Percentiles rank a stretch among this genome's conserved stretches.
These are phyloP conservation scores for Lepidocyrtoides sp. DNA, from an alignment of 2,888 invertebrate species.

Conservation along the genomic window DNA sequence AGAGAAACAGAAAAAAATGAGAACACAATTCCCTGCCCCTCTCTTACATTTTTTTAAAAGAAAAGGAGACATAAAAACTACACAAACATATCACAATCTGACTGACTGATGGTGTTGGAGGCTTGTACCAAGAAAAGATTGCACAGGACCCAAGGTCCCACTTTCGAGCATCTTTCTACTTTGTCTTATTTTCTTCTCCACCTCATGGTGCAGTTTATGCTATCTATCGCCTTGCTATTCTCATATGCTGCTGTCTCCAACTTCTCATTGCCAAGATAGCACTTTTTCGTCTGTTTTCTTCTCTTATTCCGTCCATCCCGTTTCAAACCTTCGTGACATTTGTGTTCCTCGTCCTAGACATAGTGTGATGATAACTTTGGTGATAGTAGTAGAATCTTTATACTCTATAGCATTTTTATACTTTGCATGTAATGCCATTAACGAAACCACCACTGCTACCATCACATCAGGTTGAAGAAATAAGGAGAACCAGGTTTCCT, in stretches of 20 bases:
- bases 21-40: constrained; percentile 17
- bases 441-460: background rate
- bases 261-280: constrained; percentile 10
- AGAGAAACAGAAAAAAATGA: constrained; percentile 7
- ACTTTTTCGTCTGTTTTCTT: background rate
- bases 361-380: background rate
- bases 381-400: background rate
- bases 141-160: constrained; percentile 57
- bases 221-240: constrained; percentile 13
- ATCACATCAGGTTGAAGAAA: background rate
- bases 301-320: constrained; percentile 7
- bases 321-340: constrained; percentile 11
- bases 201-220: constrained; percentile 12
- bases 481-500: background rate
- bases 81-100: constrained; percentile 16
- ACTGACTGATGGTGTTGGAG: constrained; percentile 33
- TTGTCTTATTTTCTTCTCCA: constrained; percentile 36
- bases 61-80: background rate
- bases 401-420: constrained; percentile 6
- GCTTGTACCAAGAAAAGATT: constrained; percentile 34
- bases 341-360: background rate
- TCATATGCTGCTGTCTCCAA: constrained; percentile 5
- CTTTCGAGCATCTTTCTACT: constrained; percentile 50
- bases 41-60: background rate
- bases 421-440: constrained; percentile 7